Conservation (phyloP, 2,888 invertebrate genomes). For the Lepidochrysops patricia region DNA sequence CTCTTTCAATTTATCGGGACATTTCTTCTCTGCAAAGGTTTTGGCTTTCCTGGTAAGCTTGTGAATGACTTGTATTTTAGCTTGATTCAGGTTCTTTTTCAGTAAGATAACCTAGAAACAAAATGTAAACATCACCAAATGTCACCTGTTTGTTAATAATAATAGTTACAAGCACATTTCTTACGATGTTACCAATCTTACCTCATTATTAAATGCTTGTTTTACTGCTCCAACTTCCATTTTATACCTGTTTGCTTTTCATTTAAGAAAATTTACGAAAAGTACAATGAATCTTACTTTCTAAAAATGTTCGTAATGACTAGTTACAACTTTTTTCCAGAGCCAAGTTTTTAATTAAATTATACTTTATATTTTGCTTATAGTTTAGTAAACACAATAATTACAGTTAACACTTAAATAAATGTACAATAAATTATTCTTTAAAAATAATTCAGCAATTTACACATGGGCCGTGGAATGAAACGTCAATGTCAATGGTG, state of each 20-base stretch:
- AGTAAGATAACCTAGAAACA: slow-evolving; percentile 53
- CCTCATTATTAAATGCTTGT: slow-evolving; percentile 68
- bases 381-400: no score
- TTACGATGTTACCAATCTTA: slow-evolving; percentile 23
- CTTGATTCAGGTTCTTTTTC: slow-evolving; percentile 58
- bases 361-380: no score
- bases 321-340: no score
- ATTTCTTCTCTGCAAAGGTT: slow-evolving; percentile 49
- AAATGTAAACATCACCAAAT: background rate
- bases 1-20: slow-evolving; percentile 46
- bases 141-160: background rate
- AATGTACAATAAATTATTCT: no score
- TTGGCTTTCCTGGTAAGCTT: slow-evolving; percentile 64
- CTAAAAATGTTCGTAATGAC: no score
- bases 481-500: background rate
- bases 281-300: no score
- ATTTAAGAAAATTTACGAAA: background rate
- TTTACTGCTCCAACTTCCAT: slow-evolving; percentile 70
- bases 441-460: background rate
- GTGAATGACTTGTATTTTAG: slow-evolving; percentile 58
- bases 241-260: slow-evolving; percentile 20
- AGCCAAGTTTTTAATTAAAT: no score
- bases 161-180: background rate
- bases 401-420: no score
- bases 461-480: background rate